Evolutionary conservation across 2,113 vertebrate genomes (phyloP).

Genomic region (Trinectes maculatus): DNA sequence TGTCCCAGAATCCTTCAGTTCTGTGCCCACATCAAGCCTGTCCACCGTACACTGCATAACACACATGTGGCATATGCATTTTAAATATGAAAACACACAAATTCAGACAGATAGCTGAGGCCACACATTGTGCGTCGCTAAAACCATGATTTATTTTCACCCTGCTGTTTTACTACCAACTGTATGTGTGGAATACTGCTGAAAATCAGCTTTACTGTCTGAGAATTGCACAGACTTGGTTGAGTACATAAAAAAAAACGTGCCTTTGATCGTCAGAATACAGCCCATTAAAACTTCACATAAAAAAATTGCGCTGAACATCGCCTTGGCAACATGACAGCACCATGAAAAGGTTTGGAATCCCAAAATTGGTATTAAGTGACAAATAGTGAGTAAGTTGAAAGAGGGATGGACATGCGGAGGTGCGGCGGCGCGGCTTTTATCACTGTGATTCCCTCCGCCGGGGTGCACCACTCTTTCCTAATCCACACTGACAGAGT

Average conservation of each 20-base stretch:
- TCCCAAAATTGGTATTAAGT: constrained; percentile 72
- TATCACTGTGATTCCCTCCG: constrained; percentile 56
- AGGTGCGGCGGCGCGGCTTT: constrained; percentile 63
- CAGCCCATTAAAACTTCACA: constrained; percentile 38
- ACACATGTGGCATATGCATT: neutral
- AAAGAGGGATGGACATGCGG: constrained; percentile 53
- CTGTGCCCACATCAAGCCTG: constrained; percentile 5
- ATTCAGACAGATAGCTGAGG: constrained; percentile 15
- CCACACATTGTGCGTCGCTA: constrained; percentile 31
- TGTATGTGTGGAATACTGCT: constrained; percentile 15
- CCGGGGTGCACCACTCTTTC: constrained; percentile 58
- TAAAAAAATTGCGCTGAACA: constrained; percentile 44
- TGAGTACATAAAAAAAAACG: constrained; percentile 24
- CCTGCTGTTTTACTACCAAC: constrained; percentile 29
- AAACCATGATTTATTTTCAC: constrained; percentile 14
- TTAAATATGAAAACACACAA: constrained; percentile 16
- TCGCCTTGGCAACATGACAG: constrained; percentile 50
- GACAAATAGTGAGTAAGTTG: constrained; percentile 60
- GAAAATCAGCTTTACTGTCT: constrained; percentile 16
- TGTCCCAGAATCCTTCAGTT: constrained; percentile 53
- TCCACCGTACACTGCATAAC: neutral
- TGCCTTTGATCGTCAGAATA: constrained; percentile 53
- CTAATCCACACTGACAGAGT: constrained; percentile 81
- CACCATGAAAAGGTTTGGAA: constrained; percentile 60
- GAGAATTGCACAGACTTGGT: constrained; percentile 25